Conservation (phyloP, 2,797 vertebrate genomes). For the Podarcis lilfordi region DNA sequence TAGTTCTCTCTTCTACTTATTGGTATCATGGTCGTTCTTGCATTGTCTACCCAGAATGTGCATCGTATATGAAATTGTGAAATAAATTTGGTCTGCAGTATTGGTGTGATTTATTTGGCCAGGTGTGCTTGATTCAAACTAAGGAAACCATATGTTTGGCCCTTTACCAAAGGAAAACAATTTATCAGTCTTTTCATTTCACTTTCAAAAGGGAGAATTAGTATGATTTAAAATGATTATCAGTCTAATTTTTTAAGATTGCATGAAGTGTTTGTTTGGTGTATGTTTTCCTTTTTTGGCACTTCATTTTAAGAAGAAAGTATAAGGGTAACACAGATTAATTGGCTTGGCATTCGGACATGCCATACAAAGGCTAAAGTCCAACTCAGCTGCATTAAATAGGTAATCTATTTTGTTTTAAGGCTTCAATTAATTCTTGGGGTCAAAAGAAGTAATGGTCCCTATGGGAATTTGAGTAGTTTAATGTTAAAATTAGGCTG, state of each 20-base stretch:
- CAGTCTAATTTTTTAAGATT: slow-evolving; percentile 58
- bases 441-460: slow-evolving; percentile 77
- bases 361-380: slow-evolving; percentile 69
- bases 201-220: slow-evolving; percentile 32
- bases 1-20: slow-evolving; percentile 32
- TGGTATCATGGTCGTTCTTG: not conserved
- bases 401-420: slow-evolving; percentile 82
- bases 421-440: slow-evolving; percentile 80
- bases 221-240: slow-evolving; percentile 58
- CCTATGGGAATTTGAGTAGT: slow-evolving; percentile 72
- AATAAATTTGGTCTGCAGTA: slow-evolving; percentile 55
- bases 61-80: slow-evolving; percentile 52
- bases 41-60: slow-evolving; percentile 24
- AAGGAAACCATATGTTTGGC: slow-evolving; percentile 69
- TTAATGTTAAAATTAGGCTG: slow-evolving; percentile 76
- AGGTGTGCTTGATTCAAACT: slow-evolving; percentile 60
- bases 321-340: slow-evolving; percentile 70
- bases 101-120: slow-evolving; percentile 69
- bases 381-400: slow-evolving; percentile 76
- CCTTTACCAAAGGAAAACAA: slow-evolving; percentile 57
- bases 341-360: slow-evolving; percentile 71
- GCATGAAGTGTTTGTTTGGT: slow-evolving; percentile 41
- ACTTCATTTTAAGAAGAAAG: slow-evolving; percentile 61
- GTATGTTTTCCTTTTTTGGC: slow-evolving; percentile 56
- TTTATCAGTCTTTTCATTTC: not conserved